A percentile compares a stretch with the other conserved stretches of the same genome.
phyloP scores from a whole-genome alignment of 2,797 vertebrate species.

The Sorex maritimensis region DNA sequence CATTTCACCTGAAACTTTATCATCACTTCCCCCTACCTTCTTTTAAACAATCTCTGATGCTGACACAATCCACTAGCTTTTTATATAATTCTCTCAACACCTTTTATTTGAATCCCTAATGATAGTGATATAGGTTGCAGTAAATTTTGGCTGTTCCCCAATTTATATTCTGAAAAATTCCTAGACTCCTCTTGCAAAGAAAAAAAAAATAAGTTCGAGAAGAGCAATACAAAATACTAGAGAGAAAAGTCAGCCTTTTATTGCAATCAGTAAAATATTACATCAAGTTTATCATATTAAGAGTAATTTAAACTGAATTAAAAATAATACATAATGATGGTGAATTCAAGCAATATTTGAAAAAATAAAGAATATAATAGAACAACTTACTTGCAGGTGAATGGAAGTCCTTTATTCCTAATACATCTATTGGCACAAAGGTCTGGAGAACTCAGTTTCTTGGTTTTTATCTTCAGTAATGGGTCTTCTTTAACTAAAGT shows the following conservation, averaged over 20 bases:
- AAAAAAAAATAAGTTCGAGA: conserved; percentile 57
- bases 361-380: conserved; percentile 40
- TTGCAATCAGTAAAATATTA: too few species aligned
- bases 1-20: conserved; percentile 54
- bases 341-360: background rate
- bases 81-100: conserved; percentile 78
- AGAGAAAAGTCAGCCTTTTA: conserved; percentile 4
- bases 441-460: conserved; percentile 92
- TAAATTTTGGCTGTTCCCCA: conserved; percentile 69
- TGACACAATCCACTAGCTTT: conserved; percentile 46
- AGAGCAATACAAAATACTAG: conserved; percentile 49
- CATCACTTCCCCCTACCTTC: background rate
- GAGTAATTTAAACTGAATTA: background rate
- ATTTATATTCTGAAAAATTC: conserved; percentile 72
- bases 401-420: conserved; percentile 94
- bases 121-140: conserved; percentile 48
- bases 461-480: conserved; percentile 93
- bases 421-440: conserved; percentile 96
- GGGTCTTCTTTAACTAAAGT: conserved; percentile 92
- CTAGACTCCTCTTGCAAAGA: conserved; percentile 10
- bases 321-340: background rate
- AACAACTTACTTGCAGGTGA: conserved; percentile 96
- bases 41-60: conserved; percentile 50
- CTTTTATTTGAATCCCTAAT: conserved; percentile 77
- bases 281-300: conserved; percentile 34